A percentile compares a stretch with the other conserved stretches of the same genome.
Conservation (phyloP, 2,113 vertebrate genomes). For the Coryphaenoides rupestris region DNA sequence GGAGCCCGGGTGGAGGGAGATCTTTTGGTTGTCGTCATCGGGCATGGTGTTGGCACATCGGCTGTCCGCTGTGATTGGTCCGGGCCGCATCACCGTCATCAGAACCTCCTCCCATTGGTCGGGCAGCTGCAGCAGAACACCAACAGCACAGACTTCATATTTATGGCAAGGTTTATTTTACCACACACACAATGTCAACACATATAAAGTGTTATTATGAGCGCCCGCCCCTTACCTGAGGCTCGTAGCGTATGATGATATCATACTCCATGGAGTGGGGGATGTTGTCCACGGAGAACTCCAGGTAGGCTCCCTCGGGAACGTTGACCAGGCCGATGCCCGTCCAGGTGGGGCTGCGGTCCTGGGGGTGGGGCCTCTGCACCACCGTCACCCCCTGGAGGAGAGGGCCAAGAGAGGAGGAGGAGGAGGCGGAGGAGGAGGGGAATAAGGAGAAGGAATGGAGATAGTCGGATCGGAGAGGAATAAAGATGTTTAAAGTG, state of each 20-base stretch:
- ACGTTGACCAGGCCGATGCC: constrained; percentile 89
- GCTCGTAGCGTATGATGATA: constrained; percentile 91
- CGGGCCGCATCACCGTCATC: constrained; percentile 82
- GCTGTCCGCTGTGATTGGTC: constrained; percentile 82
- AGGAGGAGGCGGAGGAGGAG: background rate
- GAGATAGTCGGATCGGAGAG: too few relatives aligned
- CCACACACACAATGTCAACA: too few relatives aligned
- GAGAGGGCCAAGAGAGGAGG: too few relatives aligned
- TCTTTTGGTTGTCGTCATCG: constrained; percentile 88
- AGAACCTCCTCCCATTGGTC: constrained; percentile 96
- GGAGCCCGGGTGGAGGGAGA: constrained; percentile 87
- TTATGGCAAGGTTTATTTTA: background rate
- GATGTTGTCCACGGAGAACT: constrained; percentile 89
- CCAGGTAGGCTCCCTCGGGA: constrained; percentile 88
- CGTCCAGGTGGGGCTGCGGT: constrained; percentile 91
- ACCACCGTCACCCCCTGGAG: constrained; percentile 81
- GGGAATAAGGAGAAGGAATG: too few relatives aligned
- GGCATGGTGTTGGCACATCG: constrained; percentile 92
- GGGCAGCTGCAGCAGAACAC: constrained; percentile 74
- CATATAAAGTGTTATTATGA: too few relatives aligned
- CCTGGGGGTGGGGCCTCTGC: constrained; percentile 79
- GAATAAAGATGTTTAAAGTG: too few relatives aligned
- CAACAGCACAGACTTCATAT: background rate
- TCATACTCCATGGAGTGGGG: constrained; percentile 96
- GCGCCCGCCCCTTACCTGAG: constrained; percentile 78